phyloP scores from a whole-genome alignment of 92 coral and sea anemone genomes.

The Palythoa grandis region DNA sequence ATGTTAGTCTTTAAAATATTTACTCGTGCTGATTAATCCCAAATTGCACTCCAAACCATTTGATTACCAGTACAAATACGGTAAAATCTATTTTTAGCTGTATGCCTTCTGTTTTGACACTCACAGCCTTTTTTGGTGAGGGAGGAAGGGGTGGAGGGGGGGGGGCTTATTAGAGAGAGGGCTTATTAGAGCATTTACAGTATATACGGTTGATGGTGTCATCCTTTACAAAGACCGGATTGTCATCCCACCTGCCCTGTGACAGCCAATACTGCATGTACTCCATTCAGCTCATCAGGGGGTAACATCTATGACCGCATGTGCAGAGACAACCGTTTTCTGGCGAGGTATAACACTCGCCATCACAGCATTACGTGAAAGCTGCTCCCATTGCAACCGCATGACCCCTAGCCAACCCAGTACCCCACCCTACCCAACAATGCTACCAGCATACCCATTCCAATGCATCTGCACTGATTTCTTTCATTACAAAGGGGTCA shows the following conservation, averaged over 20 bases:
- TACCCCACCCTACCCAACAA: conserved; percentile 59
- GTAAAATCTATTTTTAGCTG: too few species aligned
- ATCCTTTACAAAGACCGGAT: conserved; percentile 53
- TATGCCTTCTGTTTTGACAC: too few species aligned
- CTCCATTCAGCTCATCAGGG: conserved; percentile 69
- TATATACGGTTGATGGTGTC: conserved; percentile 46
- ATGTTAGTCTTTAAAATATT: too few species aligned
- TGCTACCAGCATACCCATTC: not conserved
- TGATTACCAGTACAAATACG: too few species aligned
- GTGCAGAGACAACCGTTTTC: conserved; percentile 59
- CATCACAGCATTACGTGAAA: conserved; percentile 42
- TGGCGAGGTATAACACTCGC: conserved; percentile 59
- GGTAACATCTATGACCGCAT: conserved; percentile 64
- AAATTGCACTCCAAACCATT: too few species aligned
- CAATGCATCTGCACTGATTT: conserved; percentile 1
- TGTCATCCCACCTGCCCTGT: conserved; percentile 60
- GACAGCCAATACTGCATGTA: conserved; percentile 35
- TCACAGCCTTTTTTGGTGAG: too few species aligned
- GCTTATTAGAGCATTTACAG: too few species aligned
- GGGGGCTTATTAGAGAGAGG: too few species aligned
- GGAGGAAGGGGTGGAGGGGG: too few species aligned
- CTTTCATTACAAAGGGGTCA: conserved; percentile 37
- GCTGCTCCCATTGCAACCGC: conserved; percentile 65
- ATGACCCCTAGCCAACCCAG: conserved; percentile 45
- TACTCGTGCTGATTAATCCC: too few species aligned